These are phyloP conservation scores for Falco columbarius DNA, from an alignment of 2,797 vertebrate species.

Conservation along the genomic window DNA sequence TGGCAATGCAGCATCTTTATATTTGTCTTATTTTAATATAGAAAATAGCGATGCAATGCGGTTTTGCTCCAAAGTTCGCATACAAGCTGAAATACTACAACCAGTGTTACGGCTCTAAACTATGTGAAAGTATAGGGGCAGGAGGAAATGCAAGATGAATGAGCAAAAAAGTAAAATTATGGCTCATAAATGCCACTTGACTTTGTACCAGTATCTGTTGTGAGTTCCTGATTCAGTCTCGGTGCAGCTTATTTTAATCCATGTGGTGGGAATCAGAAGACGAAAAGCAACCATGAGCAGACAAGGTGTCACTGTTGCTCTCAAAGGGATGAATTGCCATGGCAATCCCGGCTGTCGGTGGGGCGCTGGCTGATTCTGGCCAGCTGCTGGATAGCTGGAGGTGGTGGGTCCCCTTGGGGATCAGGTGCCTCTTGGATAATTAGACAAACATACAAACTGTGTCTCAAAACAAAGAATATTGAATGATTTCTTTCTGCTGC, in stretches of 20 bases:
- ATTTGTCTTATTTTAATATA: neutral
- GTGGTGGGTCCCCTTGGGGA: neutral
- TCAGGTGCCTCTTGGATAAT: neutral
- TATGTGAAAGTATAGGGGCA: neutral
- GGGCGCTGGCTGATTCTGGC: neutral
- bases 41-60: neutral
- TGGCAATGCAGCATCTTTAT: neutral
- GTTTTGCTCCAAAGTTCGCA: neutral
- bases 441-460: neutral
- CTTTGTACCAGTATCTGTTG: neutral
- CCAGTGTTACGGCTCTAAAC: neutral
- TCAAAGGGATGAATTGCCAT: neutral
- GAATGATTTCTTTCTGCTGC: neutral
- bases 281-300: neutral
- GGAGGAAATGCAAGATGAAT: neutral
- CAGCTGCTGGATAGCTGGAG: slow-evolving; percentile 13
- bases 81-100: neutral
- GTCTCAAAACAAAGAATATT: neutral
- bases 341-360: neutral
- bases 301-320: neutral
- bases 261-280: neutral
- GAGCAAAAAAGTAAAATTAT: neutral
- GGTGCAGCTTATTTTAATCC: slow-evolving; percentile 2
- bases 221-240: neutral
- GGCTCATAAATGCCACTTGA: neutral